phyloP scores from a whole-genome alignment of 2,888 invertebrate genomes.

The Liopterus haemorrhoidalis region DNA sequence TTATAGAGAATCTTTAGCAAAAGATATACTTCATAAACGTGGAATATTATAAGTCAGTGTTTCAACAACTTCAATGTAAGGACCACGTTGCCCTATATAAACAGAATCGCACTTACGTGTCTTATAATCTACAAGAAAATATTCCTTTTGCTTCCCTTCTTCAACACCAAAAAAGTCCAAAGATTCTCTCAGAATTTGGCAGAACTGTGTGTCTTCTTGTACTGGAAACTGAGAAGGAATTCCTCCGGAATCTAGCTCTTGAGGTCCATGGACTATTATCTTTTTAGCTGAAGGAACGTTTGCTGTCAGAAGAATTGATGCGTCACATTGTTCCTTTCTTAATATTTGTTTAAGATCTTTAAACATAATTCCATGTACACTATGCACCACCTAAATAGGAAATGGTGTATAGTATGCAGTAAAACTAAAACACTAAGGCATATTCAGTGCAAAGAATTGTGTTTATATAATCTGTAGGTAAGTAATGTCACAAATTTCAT shows the following conservation, averaged over 20 bases:
- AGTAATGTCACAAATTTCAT: too few species aligned
- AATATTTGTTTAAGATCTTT: constrained; percentile 98
- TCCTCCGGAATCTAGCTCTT: constrained; percentile 81
- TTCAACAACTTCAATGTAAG: too few species aligned
- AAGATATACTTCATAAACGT: too few species aligned
- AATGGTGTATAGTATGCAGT: constrained; percentile 27
- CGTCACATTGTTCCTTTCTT: constrained; percentile 98
- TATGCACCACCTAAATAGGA: constrained; percentile 90
- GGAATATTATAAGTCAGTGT: too few species aligned
- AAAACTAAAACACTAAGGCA: too few species aligned
- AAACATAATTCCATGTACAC: constrained; percentile 98
- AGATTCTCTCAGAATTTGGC: constrained; percentile 89
- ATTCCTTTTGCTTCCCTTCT: constrained; percentile 79
- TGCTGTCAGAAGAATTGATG: constrained; percentile 92
- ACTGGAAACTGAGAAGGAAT: constrained; percentile 99
- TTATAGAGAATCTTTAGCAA: background rate
- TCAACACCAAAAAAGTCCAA: constrained; percentile 96
- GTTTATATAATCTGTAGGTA: constrained; percentile 1
- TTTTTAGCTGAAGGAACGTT: constrained; percentile 99
- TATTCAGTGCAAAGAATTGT: background rate
- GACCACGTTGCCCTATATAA: background rate
- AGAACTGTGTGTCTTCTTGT: constrained; percentile 95
- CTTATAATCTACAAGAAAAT: constrained; percentile 96
- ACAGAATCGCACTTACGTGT: constrained; percentile 66
- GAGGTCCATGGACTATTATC: constrained; percentile 92